These are phyloP conservation scores for Nannoperca obscura DNA, from an alignment of 2,797 vertebrate genomes.

Conservation along the genomic window DNA sequence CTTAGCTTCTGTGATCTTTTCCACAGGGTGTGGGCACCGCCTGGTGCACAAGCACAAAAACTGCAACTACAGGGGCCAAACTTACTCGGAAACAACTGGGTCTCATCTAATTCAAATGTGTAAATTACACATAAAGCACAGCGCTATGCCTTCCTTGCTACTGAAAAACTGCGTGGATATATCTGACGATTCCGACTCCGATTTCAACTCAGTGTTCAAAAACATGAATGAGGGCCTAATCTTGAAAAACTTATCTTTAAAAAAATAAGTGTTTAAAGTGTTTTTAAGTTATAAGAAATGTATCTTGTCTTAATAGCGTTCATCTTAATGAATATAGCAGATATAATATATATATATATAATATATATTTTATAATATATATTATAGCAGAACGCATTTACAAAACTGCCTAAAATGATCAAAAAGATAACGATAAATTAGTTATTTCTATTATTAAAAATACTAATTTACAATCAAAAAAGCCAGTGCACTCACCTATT, in stretches of 20 bases:
- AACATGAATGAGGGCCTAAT: neutral
- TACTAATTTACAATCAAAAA: neutral
- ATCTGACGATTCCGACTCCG: too few species aligned
- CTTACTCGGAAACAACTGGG: neutral
- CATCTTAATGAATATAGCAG: neutral
- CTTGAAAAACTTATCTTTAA: neutral
- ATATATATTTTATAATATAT: neutral
- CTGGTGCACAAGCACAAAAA: slow-evolving; percentile 65
- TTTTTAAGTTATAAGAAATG: neutral
- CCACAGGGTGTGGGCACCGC: slow-evolving; percentile 66
- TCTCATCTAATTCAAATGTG: slow-evolving; percentile 16
- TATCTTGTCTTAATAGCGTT: fast-evolving
- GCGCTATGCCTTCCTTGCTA: too few species aligned
- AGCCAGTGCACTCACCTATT: slow-evolving; percentile 66
- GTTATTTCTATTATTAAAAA: neutral
- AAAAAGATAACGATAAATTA: too few species aligned
- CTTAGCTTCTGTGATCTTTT: neutral
- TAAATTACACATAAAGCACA: neutral
- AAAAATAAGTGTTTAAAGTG: neutral
- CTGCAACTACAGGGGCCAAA: slow-evolving; percentile 50
- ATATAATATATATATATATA: too few species aligned
- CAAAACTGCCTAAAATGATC: neutral
- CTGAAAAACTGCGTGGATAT: neutral
- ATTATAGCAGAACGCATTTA: neutral
- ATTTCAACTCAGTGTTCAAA: neutral